Base-by-base conservation (phyloP, 2,888 invertebrate genomes). In the Lasioglossum villosulum region DNA sequence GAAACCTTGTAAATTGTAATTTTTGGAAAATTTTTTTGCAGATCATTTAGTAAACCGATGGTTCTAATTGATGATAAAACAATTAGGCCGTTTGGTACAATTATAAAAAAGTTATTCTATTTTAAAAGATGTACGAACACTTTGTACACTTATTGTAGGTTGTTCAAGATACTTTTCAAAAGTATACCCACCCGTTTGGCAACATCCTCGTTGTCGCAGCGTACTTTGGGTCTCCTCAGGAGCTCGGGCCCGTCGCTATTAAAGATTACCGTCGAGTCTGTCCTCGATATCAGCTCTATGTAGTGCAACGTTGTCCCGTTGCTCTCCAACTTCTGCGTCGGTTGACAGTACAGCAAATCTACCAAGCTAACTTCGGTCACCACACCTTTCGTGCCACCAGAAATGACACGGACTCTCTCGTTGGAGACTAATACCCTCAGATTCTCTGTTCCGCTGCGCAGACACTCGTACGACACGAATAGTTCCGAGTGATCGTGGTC, bases 401-500 rank as follows among this genome's bases (percentile, higher is more conserved):
- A 94, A 86, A 95, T 95, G 90, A 96, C 97, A 89, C 98, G 96
- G 81, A 98, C 96, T 92, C 96, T 96, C 89, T 97, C 96, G 93
- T 97, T 97, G 66, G 98, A 97, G 72, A 98, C 97, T 88, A 98
- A 96, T 89, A 97, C 97, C 92, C 97, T 96, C 91, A 98, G 96
- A 95, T 98, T 98, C 95, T 98, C 98, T 76, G 97, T 96, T 84
- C 97, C 97, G 92, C 96, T 97, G 84, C 97, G 96, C 89, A 98
- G 95, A 90, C 97, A 96, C 94, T 98, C 98, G 95, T 98, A 98
- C 10, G 98, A 98, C 91, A 99, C 97, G 92, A 98, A 97, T 94
- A 97, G 96, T 95, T 98, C 98, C 30, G 95, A 95, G 94, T 97
- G 97, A 95, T 97, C 97, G 76, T 97, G 95, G 86, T 96, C 96